Evolutionary conservation across 2,113 vertebrate genomes (phyloP).

Genomic region (Carollia perspicillata): DNA sequence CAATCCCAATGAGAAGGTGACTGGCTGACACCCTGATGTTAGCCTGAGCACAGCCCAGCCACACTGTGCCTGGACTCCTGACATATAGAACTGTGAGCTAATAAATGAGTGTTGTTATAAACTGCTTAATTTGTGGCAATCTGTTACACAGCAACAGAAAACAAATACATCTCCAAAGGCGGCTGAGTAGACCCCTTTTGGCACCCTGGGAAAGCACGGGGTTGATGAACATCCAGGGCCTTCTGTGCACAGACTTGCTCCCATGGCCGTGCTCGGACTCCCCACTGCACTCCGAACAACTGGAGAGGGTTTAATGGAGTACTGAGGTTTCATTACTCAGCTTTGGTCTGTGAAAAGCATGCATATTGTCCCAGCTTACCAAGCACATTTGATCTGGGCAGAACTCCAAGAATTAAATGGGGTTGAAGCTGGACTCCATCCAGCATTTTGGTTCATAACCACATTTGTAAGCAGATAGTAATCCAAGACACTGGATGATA

Average conservation of each 20-base stretch:
- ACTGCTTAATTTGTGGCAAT: background rate
- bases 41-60: background rate
- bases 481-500: background rate
- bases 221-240: background rate
- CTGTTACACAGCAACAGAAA: background rate
- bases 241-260: background rate
- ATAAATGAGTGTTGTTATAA: background rate
- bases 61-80: background rate
- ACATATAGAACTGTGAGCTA: background rate
- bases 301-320: background rate
- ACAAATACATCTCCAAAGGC: background rate
- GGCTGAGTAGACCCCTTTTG: background rate
- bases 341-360: background rate
- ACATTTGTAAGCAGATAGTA: background rate
- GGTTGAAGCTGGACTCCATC: background rate
- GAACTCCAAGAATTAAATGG: background rate
- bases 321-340: background rate
- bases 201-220: background rate
- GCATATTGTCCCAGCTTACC: background rate
- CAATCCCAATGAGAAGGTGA: background rate
- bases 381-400: background rate
- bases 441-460: background rate
- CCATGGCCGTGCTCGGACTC: background rate
- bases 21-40: background rate
- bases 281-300: background rate